Evolutionary conservation across 1,140 invertebrate genomes (phyloP).

Genomic region (Drosophila erecta): DNA sequence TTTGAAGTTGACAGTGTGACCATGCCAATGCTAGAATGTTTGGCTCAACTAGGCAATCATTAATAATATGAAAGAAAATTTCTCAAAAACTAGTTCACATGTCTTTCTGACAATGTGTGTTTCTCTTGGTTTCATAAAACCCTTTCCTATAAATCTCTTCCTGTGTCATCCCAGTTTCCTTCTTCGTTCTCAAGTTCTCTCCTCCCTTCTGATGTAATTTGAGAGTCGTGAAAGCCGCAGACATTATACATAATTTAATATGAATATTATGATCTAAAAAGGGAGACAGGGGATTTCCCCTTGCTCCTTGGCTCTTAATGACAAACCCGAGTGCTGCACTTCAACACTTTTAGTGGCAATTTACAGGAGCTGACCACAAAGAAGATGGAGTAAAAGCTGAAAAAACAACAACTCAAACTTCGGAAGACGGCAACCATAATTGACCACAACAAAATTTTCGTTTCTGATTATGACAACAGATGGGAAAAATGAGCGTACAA

Average conservation of each 20-base stretch:
- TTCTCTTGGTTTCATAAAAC: slow-evolving; percentile 10
- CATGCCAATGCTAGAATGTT: not conserved
- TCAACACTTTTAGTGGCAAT: slow-evolving; percentile 83
- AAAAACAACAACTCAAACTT: slow-evolving; percentile 15
- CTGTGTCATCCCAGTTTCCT: slow-evolving; percentile 6
- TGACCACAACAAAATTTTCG: slow-evolving; percentile 68
- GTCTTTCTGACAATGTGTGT: not conserved
- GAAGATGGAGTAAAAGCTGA: slow-evolving; percentile 1
- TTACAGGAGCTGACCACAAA: slow-evolving; percentile 80
- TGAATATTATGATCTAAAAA: slow-evolving; percentile 71
- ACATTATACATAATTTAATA: slow-evolving; percentile 79
- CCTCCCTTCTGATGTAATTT: slow-evolving; percentile 62
- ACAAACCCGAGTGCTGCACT: slow-evolving; percentile 71
- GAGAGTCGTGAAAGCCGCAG: slow-evolving; percentile 77
- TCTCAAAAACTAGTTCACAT: not conserved
- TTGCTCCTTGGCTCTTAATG: slow-evolving; percentile 49
- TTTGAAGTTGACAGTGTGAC: not conserved
- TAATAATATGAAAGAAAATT: no score
- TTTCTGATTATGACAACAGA: slow-evolving; percentile 63
- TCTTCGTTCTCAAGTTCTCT: slow-evolving; percentile 13
- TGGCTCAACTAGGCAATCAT: no score
- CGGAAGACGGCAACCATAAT: slow-evolving; percentile 48
- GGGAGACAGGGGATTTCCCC: not conserved
- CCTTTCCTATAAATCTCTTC: slow-evolving; percentile 11
- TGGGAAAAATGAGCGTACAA: slow-evolving; percentile 9